Evolutionary conservation across 2,888 invertebrate genomes (phyloP).

Genomic region (Drosophila parthenogenetica): DNA sequence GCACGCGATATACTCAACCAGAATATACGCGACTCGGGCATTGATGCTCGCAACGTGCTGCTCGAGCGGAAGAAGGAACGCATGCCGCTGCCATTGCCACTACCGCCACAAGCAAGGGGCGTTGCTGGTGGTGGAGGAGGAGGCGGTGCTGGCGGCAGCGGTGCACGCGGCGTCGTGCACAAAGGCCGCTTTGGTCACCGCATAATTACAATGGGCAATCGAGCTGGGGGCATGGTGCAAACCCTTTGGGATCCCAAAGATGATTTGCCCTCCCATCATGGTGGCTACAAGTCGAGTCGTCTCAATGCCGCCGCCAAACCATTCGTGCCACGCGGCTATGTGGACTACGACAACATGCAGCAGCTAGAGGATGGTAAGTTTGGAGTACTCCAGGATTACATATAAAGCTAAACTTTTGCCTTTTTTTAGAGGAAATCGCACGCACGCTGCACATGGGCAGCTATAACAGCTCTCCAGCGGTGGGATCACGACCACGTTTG

Average conservation of each 20-base stretch:
- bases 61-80: conserved; percentile 85
- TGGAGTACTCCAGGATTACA: background rate
- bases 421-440: conserved; percentile 57
- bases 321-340: conserved; percentile 82
- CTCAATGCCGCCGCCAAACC: conserved; percentile 49
- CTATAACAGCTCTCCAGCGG: conserved; percentile 23
- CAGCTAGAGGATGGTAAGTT: conserved; percentile 82
- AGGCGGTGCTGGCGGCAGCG: background rate
- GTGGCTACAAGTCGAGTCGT: conserved; percentile 26
- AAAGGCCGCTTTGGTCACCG: conserved; percentile 48
- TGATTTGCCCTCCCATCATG: conserved; percentile 11
- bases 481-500: conserved; percentile 6
- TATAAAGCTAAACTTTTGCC: too few species aligned
- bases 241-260: conserved; percentile 47
- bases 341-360: conserved; percentile 85
- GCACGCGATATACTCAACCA: conserved; percentile 92
- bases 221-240: conserved; percentile 21
- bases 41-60: conserved; percentile 90
- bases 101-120: background rate
- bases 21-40: conserved; percentile 89
- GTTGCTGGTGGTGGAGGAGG: background rate
- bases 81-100: conserved; percentile 27
- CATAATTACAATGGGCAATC: conserved; percentile 52
- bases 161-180: conserved; percentile 11
- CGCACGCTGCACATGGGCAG: conserved; percentile 56